A percentile compares a stretch with the other conserved stretches of the same genome.
Evolutionary conservation across 2,888 invertebrate species (phyloP).

Genomic region (Leistus spinibarbis): DNA sequence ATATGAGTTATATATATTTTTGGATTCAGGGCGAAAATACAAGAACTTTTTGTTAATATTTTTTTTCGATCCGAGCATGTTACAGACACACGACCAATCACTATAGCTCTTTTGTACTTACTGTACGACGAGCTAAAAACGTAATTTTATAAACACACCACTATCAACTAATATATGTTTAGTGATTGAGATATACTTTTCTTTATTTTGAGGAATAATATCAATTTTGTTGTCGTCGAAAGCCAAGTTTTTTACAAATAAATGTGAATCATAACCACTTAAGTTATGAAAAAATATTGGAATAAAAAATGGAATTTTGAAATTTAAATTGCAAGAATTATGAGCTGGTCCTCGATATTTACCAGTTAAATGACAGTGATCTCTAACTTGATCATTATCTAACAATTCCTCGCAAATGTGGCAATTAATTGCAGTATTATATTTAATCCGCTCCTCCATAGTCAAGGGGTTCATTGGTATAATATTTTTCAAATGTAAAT

Average conservation of each 20-base stretch:
- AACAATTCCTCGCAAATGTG: slow-evolving; percentile 40
- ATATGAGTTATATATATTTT: too few species aligned
- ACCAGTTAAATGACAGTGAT: slow-evolving; percentile 42
- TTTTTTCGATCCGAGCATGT: too few species aligned
- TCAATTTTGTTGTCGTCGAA: slow-evolving; percentile 40
- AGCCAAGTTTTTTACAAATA: slow-evolving; percentile 46
- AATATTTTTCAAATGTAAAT: neutral
- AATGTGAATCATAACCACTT: slow-evolving; percentile 48
- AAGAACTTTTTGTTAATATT: too few species aligned
- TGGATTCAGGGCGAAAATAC: too few species aligned
- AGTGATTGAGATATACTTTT: slow-evolving; percentile 26
- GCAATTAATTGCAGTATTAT: slow-evolving; percentile 24
- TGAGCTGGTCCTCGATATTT: slow-evolving; percentile 42
- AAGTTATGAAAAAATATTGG: too few species aligned
- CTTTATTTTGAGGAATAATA: slow-evolving; percentile 39
- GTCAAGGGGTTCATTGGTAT: slow-evolving; percentile 29
- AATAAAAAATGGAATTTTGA: slow-evolving; percentile 42
- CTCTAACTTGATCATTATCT: slow-evolving; percentile 15
- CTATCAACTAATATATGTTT: slow-evolving; percentile 16
- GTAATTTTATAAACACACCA: too few species aligned
- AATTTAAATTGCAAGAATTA: slow-evolving; percentile 41
- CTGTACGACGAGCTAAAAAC: too few species aligned
- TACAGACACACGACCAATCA: too few species aligned
- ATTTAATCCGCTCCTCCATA: slow-evolving; percentile 15
- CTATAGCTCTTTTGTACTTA: too few species aligned